Percentiles rank a stretch among this genome's conserved stretches.
phyloP scores from a whole-genome alignment of 2,113 vertebrate genomes.

The Sinocyclocheilus grahami region DNA sequence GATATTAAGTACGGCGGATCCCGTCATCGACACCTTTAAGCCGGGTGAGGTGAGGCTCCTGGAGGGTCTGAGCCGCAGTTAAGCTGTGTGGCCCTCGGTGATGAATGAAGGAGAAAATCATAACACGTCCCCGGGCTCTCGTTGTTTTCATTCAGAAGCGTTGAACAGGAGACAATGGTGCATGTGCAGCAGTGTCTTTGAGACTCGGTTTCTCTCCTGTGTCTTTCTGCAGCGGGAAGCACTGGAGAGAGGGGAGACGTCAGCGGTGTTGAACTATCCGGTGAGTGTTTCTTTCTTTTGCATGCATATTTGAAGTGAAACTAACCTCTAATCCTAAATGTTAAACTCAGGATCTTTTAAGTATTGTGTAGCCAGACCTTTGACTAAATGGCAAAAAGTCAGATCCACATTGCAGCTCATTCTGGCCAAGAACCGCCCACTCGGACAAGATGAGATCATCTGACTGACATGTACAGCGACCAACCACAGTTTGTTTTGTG shows the following conservation, averaged over 20 bases:
- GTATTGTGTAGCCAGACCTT: background rate
- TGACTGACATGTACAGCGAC: too few relatives aligned
- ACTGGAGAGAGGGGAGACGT: slow-evolving; percentile 70
- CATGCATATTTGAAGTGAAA: background rate
- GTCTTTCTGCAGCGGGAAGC: slow-evolving; percentile 74
- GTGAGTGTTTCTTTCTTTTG: slow-evolving; percentile 67
- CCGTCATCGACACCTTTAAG: slow-evolving; percentile 55
- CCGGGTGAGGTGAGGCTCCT: slow-evolving; percentile 20
- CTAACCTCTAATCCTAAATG: slow-evolving; percentile 9
- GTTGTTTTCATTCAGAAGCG: slow-evolving; percentile 31
- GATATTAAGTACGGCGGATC: slow-evolving; percentile 63
- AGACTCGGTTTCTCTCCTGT: slow-evolving; percentile 29
- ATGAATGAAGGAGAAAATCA: slow-evolving; percentile 33
- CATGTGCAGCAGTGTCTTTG: background rate
- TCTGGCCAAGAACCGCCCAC: too few relatives aligned
- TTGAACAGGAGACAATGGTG: background rate
- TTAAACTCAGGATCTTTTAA: background rate
- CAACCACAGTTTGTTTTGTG: too few relatives aligned
- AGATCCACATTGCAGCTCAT: too few relatives aligned
- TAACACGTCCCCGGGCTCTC: slow-evolving; percentile 26
- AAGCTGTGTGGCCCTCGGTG: slow-evolving; percentile 43
- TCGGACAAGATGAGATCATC: too few relatives aligned
- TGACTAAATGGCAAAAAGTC: too few relatives aligned
- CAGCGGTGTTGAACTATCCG: slow-evolving; percentile 73
- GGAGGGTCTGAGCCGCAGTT: slow-evolving; percentile 15